Base-by-base conservation (phyloP, 1,140 invertebrate genomes). In the Cylas formicarius region DNA sequence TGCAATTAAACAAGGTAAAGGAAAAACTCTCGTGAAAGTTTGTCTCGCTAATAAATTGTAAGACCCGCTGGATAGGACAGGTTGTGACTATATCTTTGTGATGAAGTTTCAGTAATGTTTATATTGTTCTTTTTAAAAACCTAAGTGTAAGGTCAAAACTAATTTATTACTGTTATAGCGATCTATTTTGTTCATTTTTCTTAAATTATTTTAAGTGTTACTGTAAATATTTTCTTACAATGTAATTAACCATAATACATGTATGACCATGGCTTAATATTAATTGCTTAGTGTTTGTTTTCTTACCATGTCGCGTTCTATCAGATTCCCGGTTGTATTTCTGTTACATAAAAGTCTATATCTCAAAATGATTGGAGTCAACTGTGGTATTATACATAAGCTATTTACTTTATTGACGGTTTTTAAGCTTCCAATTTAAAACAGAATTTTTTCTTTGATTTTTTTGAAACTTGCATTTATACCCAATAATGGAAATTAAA, bases 151-250 rank as follows among this genome's bases (percentile, higher is more conserved):
- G 36, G 29, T 13, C 14, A 23, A 18, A 35, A 44, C 41, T 44
- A 44, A 44, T 44, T 44, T 44, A 35, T 44, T 22, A 33, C 32
- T 44, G 41, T 44, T 44, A 32, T 40, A 31, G 11, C 22, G 32
- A 42, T 32, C 19, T 23, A 20, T 42, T 34, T 44, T 42, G 27
- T 44, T 35, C 28, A 17, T 26, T 44, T 44, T 22, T 44, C 36
- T 35, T 17, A n/a, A n/a, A 7, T 26, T 20, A 35, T 44, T 44
- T 33, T 44, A 42, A 21, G 34, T 10, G 6, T 23, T 21, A 31
- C 40, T 44, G 41, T 44, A 44, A 20, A 44, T 44, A 44, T 35
- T 27, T 35, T 13, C 17, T 27, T 27, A 44, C 34, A 42, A 33
- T 42, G 26, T 42, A 42, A 32, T 21, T 17, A 44, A 34, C 21